Base-by-base conservation (phyloP, 2,113 vertebrate species). In the Holacanthus passer region DNA sequence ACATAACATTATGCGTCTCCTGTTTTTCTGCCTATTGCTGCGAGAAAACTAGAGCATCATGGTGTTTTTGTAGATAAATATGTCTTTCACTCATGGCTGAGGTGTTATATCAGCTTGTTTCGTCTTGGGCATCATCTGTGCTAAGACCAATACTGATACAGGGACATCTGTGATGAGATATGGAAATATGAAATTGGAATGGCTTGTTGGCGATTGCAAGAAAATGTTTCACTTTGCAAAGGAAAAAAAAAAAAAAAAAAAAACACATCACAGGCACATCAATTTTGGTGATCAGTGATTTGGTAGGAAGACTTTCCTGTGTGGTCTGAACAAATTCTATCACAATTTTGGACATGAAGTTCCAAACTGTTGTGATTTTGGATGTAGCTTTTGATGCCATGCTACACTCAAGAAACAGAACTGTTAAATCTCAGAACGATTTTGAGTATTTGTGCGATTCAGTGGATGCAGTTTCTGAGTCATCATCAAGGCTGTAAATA, bases 401-500 rank as follows among this genome's bases (percentile, higher is more conserved):
- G n/a, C n/a, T 37, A 5, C 8, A 37, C 4, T 37, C 35, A 37
- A 37, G n/a, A 37, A 37, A 37, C 35, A 19, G 14, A 0, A 43
- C 31, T 48, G 6, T 48, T 32, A 17, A 31, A 53, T 29, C 43
- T 58, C 41, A 24, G 8, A 22, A 73, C 41, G 35, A 55, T 53
- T 59, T 72, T 32, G 29, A 58, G 13, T 31, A n/a, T 55, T 19
- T 60, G 29, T 59, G 24, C 45, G 6, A 69, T 60, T 79, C n/a
- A 35, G 53, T 16, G 7, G 7, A 45, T 24, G 29, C 20, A 55
- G 48, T 10, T 3, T 77, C 47, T 88, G 77, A 84, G 45, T 88
- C 81, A 84, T 6, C 20, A 39, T 17, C 48, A 13, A 29, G 22
- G 76, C 59, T 81, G 66, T 79, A 43, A 85, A 77, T 3, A 72